These are phyloP conservation scores for Procavia capensis DNA, from an alignment of 2,113 vertebrate species.

Conservation along the genomic window DNA sequence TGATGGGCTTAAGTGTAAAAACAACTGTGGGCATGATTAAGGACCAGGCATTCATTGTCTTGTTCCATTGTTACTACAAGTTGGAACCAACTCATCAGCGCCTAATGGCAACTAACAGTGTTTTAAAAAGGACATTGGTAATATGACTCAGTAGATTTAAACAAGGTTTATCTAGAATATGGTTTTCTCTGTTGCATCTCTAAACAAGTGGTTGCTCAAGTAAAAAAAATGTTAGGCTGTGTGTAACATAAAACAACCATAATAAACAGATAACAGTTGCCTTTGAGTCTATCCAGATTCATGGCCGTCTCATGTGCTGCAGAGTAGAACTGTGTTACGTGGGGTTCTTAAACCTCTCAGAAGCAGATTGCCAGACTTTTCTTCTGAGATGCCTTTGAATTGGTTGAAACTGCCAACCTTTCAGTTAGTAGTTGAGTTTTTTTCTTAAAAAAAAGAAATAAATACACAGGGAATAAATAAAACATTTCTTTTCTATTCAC, in stretches of 20 bases:
- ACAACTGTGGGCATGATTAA: too few relatives aligned
- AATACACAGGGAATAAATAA: neutral
- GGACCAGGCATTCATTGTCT: too few relatives aligned
- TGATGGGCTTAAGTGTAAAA: too few relatives aligned
- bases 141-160: constrained; percentile 9
- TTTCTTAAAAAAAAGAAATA: neutral
- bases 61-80: too few relatives aligned
- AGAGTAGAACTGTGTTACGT: neutral
- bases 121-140: neutral
- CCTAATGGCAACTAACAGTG: too few relatives aligned
- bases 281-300: neutral
- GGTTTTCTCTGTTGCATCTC: neutral
- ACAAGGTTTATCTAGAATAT: neutral
- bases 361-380: neutral
- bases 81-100: too few relatives aligned
- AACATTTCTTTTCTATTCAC: constrained; percentile 13
- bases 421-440: neutral
- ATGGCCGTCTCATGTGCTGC: neutral
- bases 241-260: neutral
- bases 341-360: neutral
- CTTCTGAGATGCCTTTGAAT: neutral
- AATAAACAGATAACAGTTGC: neutral
- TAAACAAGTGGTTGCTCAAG: neutral
- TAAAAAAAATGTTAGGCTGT: neutral
- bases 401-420: neutral